phyloP scores from a whole-genome alignment of 2,797 vertebrate genomes.

The Balearica regulorum region DNA sequence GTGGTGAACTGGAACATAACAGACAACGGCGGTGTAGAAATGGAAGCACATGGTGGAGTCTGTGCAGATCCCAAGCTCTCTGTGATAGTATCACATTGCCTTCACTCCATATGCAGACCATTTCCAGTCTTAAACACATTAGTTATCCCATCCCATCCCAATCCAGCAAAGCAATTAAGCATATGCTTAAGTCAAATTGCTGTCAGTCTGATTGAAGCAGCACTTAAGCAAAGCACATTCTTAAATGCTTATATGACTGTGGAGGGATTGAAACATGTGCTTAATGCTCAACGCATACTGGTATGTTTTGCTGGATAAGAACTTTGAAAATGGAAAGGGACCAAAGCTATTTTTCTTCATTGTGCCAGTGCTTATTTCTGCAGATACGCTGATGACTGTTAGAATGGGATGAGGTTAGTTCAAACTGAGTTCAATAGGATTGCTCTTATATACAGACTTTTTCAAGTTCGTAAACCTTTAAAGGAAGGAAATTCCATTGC shows the following conservation, averaged over 20 bases:
- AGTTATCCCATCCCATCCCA: neutral
- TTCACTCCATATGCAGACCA: neutral
- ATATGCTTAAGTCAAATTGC: constrained; percentile 2
- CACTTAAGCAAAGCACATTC: neutral
- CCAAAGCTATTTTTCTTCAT: neutral
- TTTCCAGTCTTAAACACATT: neutral
- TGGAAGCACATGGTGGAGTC: neutral
- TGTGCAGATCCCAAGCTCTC: neutral
- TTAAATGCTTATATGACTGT: neutral
- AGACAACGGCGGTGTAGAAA: neutral
- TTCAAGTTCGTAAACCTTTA: neutral
- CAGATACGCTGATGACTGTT: neutral
- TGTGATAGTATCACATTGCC: neutral
- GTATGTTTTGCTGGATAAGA: neutral
- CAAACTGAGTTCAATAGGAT: neutral
- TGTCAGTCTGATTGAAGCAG: constrained; percentile 27
- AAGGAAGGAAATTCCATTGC: neutral
- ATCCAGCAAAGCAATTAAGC: neutral
- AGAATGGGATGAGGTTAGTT: neutral
- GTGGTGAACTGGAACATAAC: neutral
- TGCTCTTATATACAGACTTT: neutral
- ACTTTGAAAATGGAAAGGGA: neutral
- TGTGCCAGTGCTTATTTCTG: neutral
- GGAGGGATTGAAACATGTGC: neutral
- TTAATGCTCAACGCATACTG: neutral